Base-by-base conservation (phyloP, 2,797 vertebrate species). In the Eupleurogrammus muticus region DNA sequence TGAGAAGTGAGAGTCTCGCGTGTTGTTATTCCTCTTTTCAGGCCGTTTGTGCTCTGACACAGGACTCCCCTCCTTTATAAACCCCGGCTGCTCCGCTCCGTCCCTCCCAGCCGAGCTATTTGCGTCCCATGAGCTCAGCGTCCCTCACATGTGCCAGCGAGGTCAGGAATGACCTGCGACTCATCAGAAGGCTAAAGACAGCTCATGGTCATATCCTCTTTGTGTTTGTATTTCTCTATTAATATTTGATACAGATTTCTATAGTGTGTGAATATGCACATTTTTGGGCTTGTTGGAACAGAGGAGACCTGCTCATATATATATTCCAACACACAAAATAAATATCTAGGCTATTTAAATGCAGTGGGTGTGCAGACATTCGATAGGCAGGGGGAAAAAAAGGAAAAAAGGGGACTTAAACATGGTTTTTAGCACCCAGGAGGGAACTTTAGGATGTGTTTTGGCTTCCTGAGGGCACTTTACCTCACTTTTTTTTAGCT, bases 41-140 rank as follows among this genome's bases (percentile, higher is more conserved):
- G 36, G 28, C 57, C 34, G 61, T 84, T 60, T 77, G 52, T 14
- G 23, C 60, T 32, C 9, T 53, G 7, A 47, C 24, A 47, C 34
- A 1, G 7, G 23, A 21, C 55, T 34, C 38, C 36, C 42, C 13
- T 13, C 21, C 72, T 66, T 88, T 91, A 86, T 92, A 91, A 87
- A 90, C 52, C 44, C 60, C 70, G 80, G 76, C 66, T 73, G 57
- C 52, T 53, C 59, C 8, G 23, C 14, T 35, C 55, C 16, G 13
- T 38, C 84, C 79, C 82, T 34, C 6, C 81, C 70, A 28, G 48
- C 71, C 2, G 9, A 9, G 58, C 82, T 88, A 85, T 90, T 92
- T 90, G 73, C 80, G 69, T 49, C 63, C 36, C 38, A 81, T 93
- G 91, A 94, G 79, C 82, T 94, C 93, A 94, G 70, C 42, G 75